Conservation (phyloP, 1,140 invertebrate genomes). For the Drosophila pallidifrons region DNA sequence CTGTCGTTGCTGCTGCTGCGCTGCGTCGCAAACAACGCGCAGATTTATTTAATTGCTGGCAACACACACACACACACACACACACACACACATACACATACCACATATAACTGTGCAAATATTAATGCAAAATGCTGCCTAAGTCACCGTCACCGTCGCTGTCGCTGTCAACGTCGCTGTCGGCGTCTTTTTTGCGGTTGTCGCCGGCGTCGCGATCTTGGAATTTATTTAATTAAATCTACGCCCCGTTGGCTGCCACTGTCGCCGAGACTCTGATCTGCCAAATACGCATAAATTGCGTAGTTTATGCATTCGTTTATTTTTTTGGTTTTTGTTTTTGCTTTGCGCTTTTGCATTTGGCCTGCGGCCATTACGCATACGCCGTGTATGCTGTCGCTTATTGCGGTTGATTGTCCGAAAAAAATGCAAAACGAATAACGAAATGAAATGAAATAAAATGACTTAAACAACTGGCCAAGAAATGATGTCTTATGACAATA, state of each 20-base stretch:
- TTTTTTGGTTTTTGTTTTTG: no score
- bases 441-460: constrained; percentile 11
- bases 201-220: constrained; percentile 55
- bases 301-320: constrained; percentile 65
- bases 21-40: constrained; percentile 61
- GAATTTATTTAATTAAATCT: constrained; percentile 85
- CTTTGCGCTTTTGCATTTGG: not conserved
- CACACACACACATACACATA: constrained; percentile 24
- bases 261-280: constrained; percentile 38
- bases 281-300: constrained; percentile 77
- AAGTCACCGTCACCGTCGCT: constrained; percentile 2
- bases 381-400: constrained; percentile 33
- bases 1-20: not conserved
- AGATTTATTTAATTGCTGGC: constrained; percentile 80
- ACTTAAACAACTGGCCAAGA: constrained; percentile 33
- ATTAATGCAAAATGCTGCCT: constrained; percentile 48
- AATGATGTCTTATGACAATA: constrained; percentile 64
- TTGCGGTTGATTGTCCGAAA: constrained; percentile 23
- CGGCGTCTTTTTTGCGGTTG: constrained; percentile 32
- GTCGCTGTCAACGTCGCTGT: constrained; percentile 13
- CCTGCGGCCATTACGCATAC: constrained; percentile 66
- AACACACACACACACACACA: constrained; percentile 40
- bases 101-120: constrained; percentile 54
- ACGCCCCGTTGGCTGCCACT: constrained; percentile 74
- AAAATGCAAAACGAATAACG: constrained; percentile 4